Conservation (phyloP, 2,888 invertebrate species). For the Peribatodes rhomboidaria region DNA sequence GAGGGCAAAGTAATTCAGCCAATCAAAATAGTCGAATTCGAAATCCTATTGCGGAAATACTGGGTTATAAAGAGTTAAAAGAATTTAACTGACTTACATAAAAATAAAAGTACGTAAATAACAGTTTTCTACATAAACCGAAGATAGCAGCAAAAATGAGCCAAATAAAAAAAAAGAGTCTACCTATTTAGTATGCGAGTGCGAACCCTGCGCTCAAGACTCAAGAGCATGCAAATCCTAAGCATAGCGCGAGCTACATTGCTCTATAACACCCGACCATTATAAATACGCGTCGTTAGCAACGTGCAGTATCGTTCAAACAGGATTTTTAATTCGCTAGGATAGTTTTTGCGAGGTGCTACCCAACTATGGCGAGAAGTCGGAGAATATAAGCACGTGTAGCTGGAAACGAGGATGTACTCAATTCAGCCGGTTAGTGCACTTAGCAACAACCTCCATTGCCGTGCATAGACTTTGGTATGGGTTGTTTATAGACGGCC, state of each 20-base stretch:
- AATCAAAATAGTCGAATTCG: neutral
- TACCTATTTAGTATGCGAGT: constrained; percentile 65
- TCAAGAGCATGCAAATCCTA: constrained; percentile 62
- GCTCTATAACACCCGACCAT: constrained; percentile 54
- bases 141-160: constrained; percentile 53
- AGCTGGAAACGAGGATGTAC: constrained; percentile 35
- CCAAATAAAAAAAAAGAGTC: constrained; percentile 58
- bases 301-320: neutral
- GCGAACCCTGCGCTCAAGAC: constrained; percentile 57
- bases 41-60: neutral
- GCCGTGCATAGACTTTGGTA: constrained; percentile 13
- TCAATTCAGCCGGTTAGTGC: constrained; percentile 51
- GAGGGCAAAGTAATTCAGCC: neutral
- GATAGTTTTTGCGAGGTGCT: constrained; percentile 17
- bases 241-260: constrained; percentile 54
- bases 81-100: neutral
- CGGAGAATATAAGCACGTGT: constrained; percentile 25
- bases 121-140: neutral
- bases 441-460: constrained; percentile 58
- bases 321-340: constrained; percentile 25
- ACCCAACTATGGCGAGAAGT: constrained; percentile 19
- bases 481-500: constrained; percentile 22
- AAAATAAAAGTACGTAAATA: neutral
- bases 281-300: constrained; percentile 41
- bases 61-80: neutral